Base-by-base conservation (phyloP, 2,888 invertebrate genomes). In the Diarsia brunnea region DNA sequence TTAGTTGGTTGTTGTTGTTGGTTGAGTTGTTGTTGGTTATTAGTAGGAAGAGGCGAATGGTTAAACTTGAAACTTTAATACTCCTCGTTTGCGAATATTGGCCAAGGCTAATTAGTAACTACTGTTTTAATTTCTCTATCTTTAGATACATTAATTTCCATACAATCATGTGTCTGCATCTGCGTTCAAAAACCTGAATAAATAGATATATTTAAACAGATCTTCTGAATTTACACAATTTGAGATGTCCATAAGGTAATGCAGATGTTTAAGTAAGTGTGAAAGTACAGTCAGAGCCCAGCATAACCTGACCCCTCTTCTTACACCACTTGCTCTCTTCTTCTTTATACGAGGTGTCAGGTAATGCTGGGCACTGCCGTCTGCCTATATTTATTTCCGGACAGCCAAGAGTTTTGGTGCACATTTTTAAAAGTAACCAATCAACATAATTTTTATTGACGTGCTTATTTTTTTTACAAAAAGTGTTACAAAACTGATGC, bases 141-240 rank as follows among this genome's bases (percentile, higher is more conserved):
- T 27, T 58, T 31, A 19, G 19, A 19, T 10, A 19, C 58, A 11
- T 2, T 7, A 24, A 53, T 19, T 27, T 58, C 27, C 19, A 60
- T 11, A 19, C 4, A 4, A 19, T 10, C 19, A 31, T 31, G 27
- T 60, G 60, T 4, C 60, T 60, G 60, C 60, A 60, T 60, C 58
- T 60, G 58, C 27, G 31, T 31, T 31, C 19, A 8, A 31, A 31
- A 60, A 60, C 60, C 60, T 60, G 60, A 31, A 27, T 19, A 60
- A 60, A 60, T 60, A 38, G 38, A 31, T 19, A 31, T 60, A 60
- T 60, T 60, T 31, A 60, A 31, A 31, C 16, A 21, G 27, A 31
- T n/a, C 53, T 68, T 38, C n/a, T 21, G 53, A 38, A n/a, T 31
- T 51, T 67, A 64, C 31, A 60, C 60, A 60, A 60, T 60, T 60